These are phyloP conservation scores for Allobates femoralis DNA, from an alignment of 2,797 vertebrate genomes.

Conservation along the genomic window DNA sequence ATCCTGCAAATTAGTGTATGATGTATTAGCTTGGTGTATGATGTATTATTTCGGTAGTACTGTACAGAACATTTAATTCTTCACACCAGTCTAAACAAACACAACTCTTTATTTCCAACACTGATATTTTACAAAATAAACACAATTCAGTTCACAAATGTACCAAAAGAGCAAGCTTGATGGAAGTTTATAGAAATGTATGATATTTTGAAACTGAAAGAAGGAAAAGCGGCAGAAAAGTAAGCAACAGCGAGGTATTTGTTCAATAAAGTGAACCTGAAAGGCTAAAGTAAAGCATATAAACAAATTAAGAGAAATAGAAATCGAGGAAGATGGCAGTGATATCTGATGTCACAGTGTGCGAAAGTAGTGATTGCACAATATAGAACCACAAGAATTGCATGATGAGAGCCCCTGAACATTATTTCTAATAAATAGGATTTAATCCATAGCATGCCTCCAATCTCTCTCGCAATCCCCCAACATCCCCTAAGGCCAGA, in stretches of 20 bases:
- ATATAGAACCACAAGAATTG: constrained; percentile 42
- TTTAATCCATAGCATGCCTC: not conserved
- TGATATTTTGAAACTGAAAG: not conserved
- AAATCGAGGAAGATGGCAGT: constrained; percentile 50
- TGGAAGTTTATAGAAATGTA: not conserved
- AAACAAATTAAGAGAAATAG: not conserved
- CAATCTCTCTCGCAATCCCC: not conserved
- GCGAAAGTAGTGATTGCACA: constrained; percentile 53
- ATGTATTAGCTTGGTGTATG: not conserved
- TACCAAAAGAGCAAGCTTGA: constrained; percentile 58
- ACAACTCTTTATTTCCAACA: constrained; percentile 79
- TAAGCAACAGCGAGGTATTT: not conserved
- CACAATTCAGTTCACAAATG: constrained; percentile 64
- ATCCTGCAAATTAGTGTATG: too few species aligned
- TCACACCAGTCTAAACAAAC: constrained; percentile 63
- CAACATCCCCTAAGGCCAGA: too few species aligned
- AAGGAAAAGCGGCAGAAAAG: not conserved
- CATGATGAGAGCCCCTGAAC: constrained; percentile 14
- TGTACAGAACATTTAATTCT: not conserved
- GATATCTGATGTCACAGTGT: constrained; percentile 61
- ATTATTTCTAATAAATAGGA: not conserved
- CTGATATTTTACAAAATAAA: constrained; percentile 79
- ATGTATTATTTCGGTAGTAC: not conserved
- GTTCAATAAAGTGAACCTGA: not conserved
- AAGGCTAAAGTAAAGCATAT: constrained; percentile 33